Conservation (phyloP, 2,797 vertebrate genomes). For the Phalanger gymnotis region DNA sequence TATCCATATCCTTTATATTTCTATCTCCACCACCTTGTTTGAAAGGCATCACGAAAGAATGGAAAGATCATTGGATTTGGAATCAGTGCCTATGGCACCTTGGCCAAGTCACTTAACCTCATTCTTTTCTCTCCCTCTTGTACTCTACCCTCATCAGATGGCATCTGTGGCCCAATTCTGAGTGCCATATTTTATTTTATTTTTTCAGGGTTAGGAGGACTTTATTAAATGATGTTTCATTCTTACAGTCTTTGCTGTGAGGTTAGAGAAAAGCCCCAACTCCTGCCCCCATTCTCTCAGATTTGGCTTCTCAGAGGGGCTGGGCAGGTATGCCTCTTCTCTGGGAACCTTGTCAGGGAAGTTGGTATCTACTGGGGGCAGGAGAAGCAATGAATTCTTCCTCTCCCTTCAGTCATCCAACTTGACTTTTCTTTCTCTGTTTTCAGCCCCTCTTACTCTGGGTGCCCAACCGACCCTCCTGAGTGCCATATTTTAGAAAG, state of each 20-base stretch:
- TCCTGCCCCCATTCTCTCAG: constrained; percentile 29
- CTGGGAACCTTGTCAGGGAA: constrained; percentile 67
- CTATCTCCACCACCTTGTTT: background rate
- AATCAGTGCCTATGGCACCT: background rate
- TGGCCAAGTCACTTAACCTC: background rate
- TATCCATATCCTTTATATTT: background rate
- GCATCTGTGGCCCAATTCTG: background rate
- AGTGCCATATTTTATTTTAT: background rate
- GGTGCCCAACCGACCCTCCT: background rate
- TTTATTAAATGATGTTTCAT: constrained; percentile 76
- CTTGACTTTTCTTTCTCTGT: background rate
- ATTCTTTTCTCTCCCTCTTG: background rate
- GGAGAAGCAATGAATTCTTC: background rate
- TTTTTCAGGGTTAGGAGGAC: constrained; percentile 41
- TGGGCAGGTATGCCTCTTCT: constrained; percentile 58
- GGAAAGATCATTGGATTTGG: background rate
- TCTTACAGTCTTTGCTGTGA: constrained; percentile 55
- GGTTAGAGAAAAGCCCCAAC: background rate
- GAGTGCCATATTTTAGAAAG: background rate
- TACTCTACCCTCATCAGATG: background rate
- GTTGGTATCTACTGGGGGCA: constrained; percentile 11
- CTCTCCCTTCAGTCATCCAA: background rate
- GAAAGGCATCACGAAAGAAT: background rate
- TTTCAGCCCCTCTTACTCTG: background rate
- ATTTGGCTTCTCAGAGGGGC: constrained; percentile 45